Evolutionary conservation across 2,797 vertebrate species (phyloP).

Genomic region (Coregonus ussuriensis): DNA sequence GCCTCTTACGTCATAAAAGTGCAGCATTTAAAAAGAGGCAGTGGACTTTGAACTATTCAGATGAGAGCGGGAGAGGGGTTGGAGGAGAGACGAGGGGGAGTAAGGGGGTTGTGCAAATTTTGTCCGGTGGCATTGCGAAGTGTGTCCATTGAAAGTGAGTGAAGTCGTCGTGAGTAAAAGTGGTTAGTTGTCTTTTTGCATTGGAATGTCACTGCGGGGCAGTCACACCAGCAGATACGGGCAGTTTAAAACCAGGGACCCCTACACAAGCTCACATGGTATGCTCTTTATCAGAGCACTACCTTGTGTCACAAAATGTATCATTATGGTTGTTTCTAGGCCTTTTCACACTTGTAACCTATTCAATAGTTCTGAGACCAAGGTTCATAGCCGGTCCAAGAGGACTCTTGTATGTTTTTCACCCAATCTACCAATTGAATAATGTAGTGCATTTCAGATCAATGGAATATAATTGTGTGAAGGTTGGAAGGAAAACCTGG

Average conservation of each 20-base stretch:
- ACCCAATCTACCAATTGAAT: background rate
- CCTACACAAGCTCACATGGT: background rate
- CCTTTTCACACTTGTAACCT: background rate
- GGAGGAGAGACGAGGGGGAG: background rate
- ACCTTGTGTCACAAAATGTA: background rate
- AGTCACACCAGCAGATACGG: conserved; percentile 1
- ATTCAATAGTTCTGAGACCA: background rate
- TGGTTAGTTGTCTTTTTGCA: conserved; percentile 55
- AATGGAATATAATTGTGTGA: background rate
- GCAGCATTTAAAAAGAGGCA: conserved; percentile 63
- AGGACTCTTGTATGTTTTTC: background rate
- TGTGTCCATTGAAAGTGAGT: conserved; percentile 59
- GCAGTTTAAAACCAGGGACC: no score
- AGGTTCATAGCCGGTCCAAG: background rate
- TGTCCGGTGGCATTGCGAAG: no score
- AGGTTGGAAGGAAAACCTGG: background rate
- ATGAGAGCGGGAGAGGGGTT: conserved; percentile 52
- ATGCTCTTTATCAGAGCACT: background rate
- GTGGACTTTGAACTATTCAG: conserved; percentile 50
- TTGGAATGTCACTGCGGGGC: conserved; percentile 70
- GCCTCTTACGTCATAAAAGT: conserved; percentile 70
- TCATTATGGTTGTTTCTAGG: background rate
- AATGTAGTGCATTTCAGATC: background rate
- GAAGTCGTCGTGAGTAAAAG: conserved; percentile 37
- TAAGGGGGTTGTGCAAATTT: no score